Evolutionary conservation across 2,888 invertebrate genomes (phyloP), one percentile per base, ranked within the genome.

Genomic region (Lepetodrilus schrolli): DNA sequence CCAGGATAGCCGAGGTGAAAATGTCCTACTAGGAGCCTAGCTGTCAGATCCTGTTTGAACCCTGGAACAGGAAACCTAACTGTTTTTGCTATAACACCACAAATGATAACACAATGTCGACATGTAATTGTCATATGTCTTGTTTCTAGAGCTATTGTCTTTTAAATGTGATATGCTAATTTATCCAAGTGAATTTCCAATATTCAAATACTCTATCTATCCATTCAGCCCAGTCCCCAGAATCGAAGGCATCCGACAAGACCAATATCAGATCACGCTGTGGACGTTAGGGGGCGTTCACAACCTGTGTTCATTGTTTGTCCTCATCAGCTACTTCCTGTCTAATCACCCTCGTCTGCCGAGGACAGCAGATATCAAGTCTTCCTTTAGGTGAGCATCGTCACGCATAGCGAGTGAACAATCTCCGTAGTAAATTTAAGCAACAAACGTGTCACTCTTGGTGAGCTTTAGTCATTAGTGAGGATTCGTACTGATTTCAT

Each of bases 271-370:
- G 10, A 77, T 86, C 30, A 79, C 85, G 5, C 78, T 88, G 78
- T 85, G 83, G 76, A 85, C 83, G 21, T 72, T 88, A 37, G 87
- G 88, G n/a, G 85, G 86, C 0, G 73, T 84, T 0, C 90, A 90
- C 78, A 89, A 88, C 75, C 77, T 89, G 10, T 83, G 88, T 77
- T 88, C 88, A 4, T 47, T 88, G 23, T 85, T 90, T 75, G 87
- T 90, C 2, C 81, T 90, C 68, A 82, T 89, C 79, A 88, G 87
- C 73, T 90, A 89, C 78, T 88, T 90, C 81, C 79, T 90, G 65
- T 89, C 90, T 50, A 90, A 90, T 74, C 88, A 89, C 77, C 90
- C 89, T 1, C 80, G 87, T 65, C 77, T 88, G 30, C 90, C 90
- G 4, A 82, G 78, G 5, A 78, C 79, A 43, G 74, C 80, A 0